Evolutionary conservation across 2,113 vertebrate species (phyloP).

Genomic region (Motacilla tschutschensis): DNA sequence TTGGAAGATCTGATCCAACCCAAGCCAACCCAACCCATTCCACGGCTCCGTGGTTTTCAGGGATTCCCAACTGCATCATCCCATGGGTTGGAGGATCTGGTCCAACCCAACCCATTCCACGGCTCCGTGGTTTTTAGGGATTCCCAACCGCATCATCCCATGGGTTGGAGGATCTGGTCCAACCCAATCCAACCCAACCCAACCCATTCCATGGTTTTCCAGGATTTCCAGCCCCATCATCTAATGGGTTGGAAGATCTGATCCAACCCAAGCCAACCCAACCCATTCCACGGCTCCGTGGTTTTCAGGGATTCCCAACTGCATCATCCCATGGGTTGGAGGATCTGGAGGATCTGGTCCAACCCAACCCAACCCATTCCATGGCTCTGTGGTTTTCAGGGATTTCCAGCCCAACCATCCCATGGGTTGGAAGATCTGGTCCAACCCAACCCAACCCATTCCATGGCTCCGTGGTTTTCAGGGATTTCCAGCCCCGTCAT

Average conservation of each 20-base stretch:
- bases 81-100: background rate
- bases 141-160: too few relatives aligned
- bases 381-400: accelerated
- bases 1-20: background rate
- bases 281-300: too few relatives aligned
- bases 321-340: too few relatives aligned
- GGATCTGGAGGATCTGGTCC: too few relatives aligned
- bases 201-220: too few relatives aligned
- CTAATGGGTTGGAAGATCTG: background rate
- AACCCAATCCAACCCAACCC: too few relatives aligned
- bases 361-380: background rate
- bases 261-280: accelerated
- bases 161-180: too few relatives aligned
- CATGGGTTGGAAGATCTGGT: background rate
- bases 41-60: too few relatives aligned
- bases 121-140: too few relatives aligned
- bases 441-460: background rate
- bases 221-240: background rate
- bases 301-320: too few relatives aligned
- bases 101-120: background rate
- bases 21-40: too few relatives aligned
- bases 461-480: background rate
- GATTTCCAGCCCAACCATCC: background rate
- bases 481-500: background rate
- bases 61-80: too few relatives aligned